Conservation (phyloP, 1,140 invertebrate genomes). For the Mycetomoellerius zeteki region DNA sequence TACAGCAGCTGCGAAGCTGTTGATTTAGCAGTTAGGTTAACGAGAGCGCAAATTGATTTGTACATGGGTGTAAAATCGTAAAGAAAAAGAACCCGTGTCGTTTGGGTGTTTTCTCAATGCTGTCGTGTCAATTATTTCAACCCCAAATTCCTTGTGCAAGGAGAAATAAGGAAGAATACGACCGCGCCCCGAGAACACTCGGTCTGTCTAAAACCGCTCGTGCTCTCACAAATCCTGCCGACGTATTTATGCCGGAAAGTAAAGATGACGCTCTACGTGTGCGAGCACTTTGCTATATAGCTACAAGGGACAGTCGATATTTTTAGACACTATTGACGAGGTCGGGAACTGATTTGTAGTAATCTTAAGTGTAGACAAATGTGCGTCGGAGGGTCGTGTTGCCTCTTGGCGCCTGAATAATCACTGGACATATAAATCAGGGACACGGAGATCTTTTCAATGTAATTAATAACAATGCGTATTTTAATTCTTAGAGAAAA, state of each 20-base stretch:
- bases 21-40: constrained; percentile 52
- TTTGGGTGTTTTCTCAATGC: constrained; percentile 47
- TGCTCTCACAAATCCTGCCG: constrained; percentile 72
- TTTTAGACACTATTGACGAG: constrained; percentile 74
- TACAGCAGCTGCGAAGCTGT: constrained; percentile 35
- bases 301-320: constrained; percentile 53
- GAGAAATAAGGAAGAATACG: constrained; percentile 34
- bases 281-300: constrained; percentile 8
- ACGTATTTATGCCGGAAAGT: constrained; percentile 70
- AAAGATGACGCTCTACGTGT: constrained; percentile 39
- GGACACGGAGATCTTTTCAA: background rate
- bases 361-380: constrained; percentile 57
- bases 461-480: background rate
- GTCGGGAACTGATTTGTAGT: constrained; percentile 72
- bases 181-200: constrained; percentile 2
- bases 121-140: constrained; percentile 59
- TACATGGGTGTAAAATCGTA: constrained; percentile 23
- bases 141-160: constrained; percentile 26
- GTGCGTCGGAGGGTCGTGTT: constrained; percentile 8
- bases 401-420: constrained; percentile 52
- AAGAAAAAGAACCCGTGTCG: background rate
- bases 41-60: constrained; percentile 62
- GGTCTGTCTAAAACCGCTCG: constrained; percentile 38
- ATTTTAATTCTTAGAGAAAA: background rate
- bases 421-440: constrained; percentile 13